Conservation (phyloP, 2,888 invertebrate genomes). For the Lymantria monacha region DNA sequence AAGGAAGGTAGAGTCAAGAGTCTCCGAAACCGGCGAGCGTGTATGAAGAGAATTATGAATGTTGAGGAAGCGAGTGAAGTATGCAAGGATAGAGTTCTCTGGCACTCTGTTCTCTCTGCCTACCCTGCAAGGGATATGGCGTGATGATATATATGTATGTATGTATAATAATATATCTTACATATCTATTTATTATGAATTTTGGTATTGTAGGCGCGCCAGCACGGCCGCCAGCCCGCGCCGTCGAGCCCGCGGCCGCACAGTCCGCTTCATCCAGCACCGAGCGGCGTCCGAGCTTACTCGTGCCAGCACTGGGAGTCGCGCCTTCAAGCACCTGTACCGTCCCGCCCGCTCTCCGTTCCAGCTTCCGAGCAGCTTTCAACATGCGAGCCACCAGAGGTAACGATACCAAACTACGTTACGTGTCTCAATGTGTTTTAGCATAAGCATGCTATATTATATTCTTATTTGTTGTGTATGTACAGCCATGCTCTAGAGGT, state of each 20-base stretch:
- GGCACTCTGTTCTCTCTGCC: no score
- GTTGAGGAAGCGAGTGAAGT: no score
- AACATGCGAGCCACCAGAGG: constrained; percentile 78
- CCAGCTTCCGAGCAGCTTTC: constrained; percentile 68
- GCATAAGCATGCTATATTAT: constrained; percentile 45
- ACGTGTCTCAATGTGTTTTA: constrained; percentile 39
- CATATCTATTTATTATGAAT: no score
- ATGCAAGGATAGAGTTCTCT: no score
- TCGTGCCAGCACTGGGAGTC: constrained; percentile 84
- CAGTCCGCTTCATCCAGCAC: constrained; percentile 80
- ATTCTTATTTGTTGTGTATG: constrained; percentile 33
- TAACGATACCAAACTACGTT: constrained; percentile 35
- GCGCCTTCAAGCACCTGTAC: constrained; percentile 77
- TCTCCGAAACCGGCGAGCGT: no score
- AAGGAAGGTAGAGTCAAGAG: no score
- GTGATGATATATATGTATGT: no score
- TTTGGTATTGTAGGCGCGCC: constrained; percentile 60
- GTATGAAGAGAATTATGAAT: no score
- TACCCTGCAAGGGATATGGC: no score
- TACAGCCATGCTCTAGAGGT: constrained; percentile 32
- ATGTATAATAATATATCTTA: no score
- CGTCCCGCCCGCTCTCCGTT: constrained; percentile 74
- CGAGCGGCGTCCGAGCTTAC: constrained; percentile 81
- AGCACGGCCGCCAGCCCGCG: constrained; percentile 80
- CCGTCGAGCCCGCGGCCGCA: constrained; percentile 77